Evolutionary conservation across 2,888 invertebrate genomes (phyloP), one percentile per base, ranked within the genome.

Genomic region (Drosophila helvetica): DNA sequence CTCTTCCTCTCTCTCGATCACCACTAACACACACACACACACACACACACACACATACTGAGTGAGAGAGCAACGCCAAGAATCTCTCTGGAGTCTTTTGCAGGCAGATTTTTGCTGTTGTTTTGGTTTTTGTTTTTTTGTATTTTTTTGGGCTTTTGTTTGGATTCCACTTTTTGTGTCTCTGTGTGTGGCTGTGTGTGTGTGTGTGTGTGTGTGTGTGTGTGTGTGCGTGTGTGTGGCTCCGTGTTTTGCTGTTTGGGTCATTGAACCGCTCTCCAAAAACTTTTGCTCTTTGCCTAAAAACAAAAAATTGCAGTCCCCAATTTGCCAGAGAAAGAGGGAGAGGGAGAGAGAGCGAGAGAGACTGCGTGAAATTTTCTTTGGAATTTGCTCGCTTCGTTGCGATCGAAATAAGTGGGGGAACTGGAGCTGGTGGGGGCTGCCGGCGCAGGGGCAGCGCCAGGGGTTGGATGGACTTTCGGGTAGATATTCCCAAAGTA

Each of bases 221-320:
- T 76, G 63, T 71, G 6, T 15, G 38, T 15, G 38, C 15, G 38
- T 74, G 56, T 67, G 57, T 51, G 61, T 51, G 61, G 72, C 66
- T 82, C 69, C 69, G 67, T 74, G 63, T 72, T 64, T 54, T 60
- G 51, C 52, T 74, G 70, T 76, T 57, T 83, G 62, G 86, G 86
- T 88, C 89, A 83, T 86, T 89, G 86, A 86, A 85, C 85, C 54
- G 79, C 67, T 51, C 51, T 43, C 74, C 67, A 69, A 62, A 68
- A 65, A 84, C 77, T 80, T 80, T 60, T 63, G 45, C 57, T 65
- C 58, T 59, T 84, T 88, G 79, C 88, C 83, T 83, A 83, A 83
- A 88, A 83, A 86, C 88, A 76, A 86, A 78, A 88, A 83, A 83
- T 86, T 83, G 84, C 86, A 83, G 74, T 76, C 71, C 22, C 38